Evolutionary conservation across 2,888 invertebrate genomes (phyloP).

Genomic region (Harpalus rubripes): DNA sequence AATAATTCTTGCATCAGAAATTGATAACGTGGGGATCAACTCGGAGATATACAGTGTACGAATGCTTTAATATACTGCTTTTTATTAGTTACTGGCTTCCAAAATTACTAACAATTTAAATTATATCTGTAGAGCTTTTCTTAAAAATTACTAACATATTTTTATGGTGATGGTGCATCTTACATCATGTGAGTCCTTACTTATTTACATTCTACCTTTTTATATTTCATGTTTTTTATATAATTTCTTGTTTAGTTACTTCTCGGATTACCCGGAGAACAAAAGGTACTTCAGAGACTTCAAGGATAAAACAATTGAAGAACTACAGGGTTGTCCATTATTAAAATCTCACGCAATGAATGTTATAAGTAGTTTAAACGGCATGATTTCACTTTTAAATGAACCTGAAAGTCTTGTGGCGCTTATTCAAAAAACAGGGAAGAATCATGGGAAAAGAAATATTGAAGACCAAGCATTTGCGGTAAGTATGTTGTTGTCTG

Average conservation of each 20-base stretch:
- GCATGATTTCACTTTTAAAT: conserved; percentile 78
- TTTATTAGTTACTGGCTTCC: too few relatives aligned
- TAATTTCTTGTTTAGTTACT: conserved; percentile 76
- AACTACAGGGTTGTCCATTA: conserved; percentile 77
- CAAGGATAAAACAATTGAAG: conserved; percentile 76
- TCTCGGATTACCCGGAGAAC: conserved; percentile 78
- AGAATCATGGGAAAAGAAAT: conserved; percentile 74
- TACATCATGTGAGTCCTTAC: conserved; percentile 1
- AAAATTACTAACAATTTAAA: too few relatives aligned
- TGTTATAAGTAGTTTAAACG: conserved; percentile 78
- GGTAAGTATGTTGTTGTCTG: too few relatives aligned
- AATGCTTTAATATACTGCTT: too few relatives aligned
- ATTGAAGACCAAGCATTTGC: conserved; percentile 69
- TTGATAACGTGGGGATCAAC: too few relatives aligned
- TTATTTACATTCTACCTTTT: neutral
- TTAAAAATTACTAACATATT: too few relatives aligned
- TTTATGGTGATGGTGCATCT: too few relatives aligned
- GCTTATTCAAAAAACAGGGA: conserved; percentile 78
- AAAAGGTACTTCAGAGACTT: conserved; percentile 78
- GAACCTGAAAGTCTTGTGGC: conserved; percentile 78
- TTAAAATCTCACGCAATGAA: conserved; percentile 79
- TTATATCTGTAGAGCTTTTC: too few relatives aligned
- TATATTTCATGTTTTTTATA: neutral
- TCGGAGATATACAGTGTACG: too few relatives aligned
- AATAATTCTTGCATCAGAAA: too few relatives aligned